Evolutionary conservation across 2,113 vertebrate species (phyloP).

Genomic region (Campylomormyrus tamandua): DNA sequence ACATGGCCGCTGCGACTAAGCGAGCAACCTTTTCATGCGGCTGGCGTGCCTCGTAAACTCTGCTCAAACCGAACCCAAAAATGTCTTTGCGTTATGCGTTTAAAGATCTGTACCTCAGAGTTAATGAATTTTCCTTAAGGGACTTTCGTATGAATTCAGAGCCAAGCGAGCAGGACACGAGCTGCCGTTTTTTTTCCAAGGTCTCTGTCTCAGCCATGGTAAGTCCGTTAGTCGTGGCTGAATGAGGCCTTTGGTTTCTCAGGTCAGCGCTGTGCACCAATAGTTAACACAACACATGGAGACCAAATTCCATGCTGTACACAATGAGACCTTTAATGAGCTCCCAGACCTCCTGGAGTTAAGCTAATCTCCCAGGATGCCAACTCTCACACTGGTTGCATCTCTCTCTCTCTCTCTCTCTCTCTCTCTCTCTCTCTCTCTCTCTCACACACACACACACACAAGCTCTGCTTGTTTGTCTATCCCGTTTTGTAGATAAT

Average conservation of each 20-base stretch:
- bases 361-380: constrained; percentile 4
- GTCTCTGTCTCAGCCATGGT: background rate
- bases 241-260: background rate
- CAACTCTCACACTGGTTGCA: background rate
- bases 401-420: background rate
- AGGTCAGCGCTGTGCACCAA: constrained; percentile 6
- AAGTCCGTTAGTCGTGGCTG: background rate
- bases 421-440: background rate
- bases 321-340: constrained; percentile 17
- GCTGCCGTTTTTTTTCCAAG: background rate
- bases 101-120: background rate
- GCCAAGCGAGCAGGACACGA: background rate
- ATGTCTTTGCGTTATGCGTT: background rate
- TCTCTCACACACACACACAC: background rate
- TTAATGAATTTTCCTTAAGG: background rate
- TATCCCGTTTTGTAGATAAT: background rate
- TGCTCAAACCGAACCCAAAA: background rate
- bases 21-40: background rate
- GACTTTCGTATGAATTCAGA: background rate
- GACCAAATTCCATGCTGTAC: background rate
- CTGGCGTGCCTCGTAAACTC: background rate
- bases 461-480: background rate
- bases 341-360: constrained; percentile 6
- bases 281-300: constrained; percentile 8
- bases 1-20: background rate